Percentiles rank a stretch among this genome's conserved stretches.
Conservation (phyloP, 2,888 invertebrate genomes). For the Drosophila subsilvestris region DNA sequence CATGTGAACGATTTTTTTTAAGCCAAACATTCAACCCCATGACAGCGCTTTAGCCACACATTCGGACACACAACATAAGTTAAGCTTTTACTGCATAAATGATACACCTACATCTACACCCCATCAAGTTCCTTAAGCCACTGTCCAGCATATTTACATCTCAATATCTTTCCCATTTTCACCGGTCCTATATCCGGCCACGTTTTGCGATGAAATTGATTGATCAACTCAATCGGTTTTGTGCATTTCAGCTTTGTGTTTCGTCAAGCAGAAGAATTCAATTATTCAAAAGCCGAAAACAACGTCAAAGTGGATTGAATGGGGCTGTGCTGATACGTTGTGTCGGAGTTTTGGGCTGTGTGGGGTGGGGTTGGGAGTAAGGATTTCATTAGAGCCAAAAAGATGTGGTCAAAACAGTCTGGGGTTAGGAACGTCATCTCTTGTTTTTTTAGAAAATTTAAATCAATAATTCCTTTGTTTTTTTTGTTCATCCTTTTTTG, state of each 20-base stretch:
- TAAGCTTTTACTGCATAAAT: background rate
- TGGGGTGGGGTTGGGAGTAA: background rate
- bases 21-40: too few species aligned
- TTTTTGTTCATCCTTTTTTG: slow-evolving; percentile 2
- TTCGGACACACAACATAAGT: background rate
- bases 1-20: too few species aligned
- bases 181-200: slow-evolving; percentile 23
- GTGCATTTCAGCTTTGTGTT: slow-evolving; percentile 63
- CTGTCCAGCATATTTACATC: slow-evolving; percentile 13
- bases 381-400: slow-evolving; percentile 7
- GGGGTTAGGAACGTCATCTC: background rate
- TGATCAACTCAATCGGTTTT: slow-evolving; percentile 68
- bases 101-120: background rate
- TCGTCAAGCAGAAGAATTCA: slow-evolving; percentile 77
- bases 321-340: background rate
- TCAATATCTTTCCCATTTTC: slow-evolving; percentile 31
- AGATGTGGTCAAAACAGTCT: slow-evolving; percentile 23
- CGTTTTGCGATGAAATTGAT: slow-evolving; percentile 57
- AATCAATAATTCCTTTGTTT: slow-evolving; percentile 36
- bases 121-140: background rate
- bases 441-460: slow-evolving; percentile 17
- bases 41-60: background rate
- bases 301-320: slow-evolving; percentile 32
- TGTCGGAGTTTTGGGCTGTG: background rate
- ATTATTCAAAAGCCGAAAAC: slow-evolving; percentile 68